phyloP scores from a whole-genome alignment of 2,797 vertebrate species.

The Argya squamiceps region DNA sequence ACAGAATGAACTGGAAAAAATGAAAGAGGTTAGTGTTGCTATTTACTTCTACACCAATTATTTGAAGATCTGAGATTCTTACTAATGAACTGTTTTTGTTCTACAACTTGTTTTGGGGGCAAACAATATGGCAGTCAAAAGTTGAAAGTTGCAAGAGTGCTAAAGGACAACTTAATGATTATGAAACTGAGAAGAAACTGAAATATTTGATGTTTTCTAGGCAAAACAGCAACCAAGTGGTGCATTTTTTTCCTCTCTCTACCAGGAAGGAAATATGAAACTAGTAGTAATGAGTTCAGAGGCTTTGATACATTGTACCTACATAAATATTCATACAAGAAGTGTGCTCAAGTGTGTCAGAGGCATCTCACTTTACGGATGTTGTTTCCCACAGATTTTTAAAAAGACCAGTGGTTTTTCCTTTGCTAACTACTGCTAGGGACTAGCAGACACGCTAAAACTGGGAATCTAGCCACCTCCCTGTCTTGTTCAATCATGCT shows the following conservation, averaged over 20 bases:
- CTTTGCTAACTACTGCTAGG: neutral
- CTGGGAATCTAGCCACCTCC: neutral
- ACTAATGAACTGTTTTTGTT: neutral
- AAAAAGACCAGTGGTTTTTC: neutral
- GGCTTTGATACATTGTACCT: neutral
- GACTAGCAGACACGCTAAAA: neutral
- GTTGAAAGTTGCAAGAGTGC: neutral
- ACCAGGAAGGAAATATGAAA: neutral
- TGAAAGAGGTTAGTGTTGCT: constrained; percentile 89
- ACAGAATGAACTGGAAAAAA: constrained; percentile 94
- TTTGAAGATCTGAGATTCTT: neutral
- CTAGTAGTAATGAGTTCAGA: neutral
- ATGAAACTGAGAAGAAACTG: neutral
- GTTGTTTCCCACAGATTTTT: neutral
- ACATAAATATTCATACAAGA: neutral
- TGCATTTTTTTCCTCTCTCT: neutral
- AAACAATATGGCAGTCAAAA: neutral
- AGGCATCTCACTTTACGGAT: neutral
- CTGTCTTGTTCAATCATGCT: neutral
- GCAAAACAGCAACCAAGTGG: neutral
- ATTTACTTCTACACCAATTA: neutral
- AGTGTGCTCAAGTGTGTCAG: neutral
- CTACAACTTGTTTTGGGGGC: neutral
- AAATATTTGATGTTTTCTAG: neutral
- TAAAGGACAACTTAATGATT: neutral